phyloP scores from a whole-genome alignment of 2,113 vertebrate genomes.

The Oenanthe oenanthe region DNA sequence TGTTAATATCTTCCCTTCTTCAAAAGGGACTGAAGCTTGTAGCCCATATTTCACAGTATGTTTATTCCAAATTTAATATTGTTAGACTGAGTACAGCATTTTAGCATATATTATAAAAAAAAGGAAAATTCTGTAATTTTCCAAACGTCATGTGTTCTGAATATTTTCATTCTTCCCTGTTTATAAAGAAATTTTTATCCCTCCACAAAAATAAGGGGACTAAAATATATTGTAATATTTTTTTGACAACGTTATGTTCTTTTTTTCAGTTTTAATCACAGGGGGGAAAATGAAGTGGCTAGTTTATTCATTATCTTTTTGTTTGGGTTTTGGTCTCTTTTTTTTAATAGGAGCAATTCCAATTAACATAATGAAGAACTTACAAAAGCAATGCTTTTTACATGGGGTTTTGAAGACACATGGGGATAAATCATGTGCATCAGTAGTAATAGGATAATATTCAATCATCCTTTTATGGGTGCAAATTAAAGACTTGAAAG shows the following conservation, averaged over 20 bases:
- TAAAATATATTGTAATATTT: not conserved
- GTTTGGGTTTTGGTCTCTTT: not conserved
- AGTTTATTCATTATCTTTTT: accelerated
- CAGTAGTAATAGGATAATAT: not conserved
- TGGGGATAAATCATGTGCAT: not conserved
- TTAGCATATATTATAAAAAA: not conserved
- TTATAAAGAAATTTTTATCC: not conserved
- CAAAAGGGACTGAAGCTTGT: accelerated
- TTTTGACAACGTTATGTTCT: not conserved
- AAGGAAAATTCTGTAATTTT: not conserved
- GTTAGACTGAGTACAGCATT: not conserved
- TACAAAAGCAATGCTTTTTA: not conserved
- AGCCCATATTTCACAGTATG: not conserved
- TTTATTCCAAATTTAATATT: not conserved
- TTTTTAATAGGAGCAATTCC: not conserved
- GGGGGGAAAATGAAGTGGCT: not conserved
- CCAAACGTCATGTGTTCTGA: not conserved
- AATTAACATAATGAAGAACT: not conserved
- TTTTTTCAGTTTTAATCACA: not conserved
- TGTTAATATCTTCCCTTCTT: not conserved
- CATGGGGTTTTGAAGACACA: not conserved
- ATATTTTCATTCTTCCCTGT: not conserved
- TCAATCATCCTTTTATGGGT: not conserved
- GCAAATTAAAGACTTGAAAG: not conserved
- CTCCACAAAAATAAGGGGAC: not conserved